A percentile compares a stretch with the other conserved stretches of the same genome.
Conservation (phyloP, 2,888 invertebrate species). For the Monoplex corrugatus region DNA sequence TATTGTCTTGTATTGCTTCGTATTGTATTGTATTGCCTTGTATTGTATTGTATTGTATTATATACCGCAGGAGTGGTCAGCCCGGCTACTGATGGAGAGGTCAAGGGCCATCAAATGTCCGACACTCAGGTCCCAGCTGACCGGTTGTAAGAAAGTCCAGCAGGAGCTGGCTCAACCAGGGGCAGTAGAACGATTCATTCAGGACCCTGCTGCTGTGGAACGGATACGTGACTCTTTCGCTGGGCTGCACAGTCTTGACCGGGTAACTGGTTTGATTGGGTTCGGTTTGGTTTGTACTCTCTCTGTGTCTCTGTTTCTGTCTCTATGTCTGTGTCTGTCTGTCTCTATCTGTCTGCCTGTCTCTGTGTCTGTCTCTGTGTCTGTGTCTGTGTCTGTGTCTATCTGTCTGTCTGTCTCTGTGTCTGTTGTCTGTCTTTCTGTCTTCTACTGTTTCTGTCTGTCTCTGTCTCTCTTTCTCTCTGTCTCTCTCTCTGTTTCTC, state of each 20-base stretch:
- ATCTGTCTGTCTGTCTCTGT: too few species aligned
- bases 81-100: constrained; percentile 91
- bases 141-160: constrained; percentile 97
- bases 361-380: background rate
- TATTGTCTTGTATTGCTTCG: too few species aligned
- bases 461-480: background rate
- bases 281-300: background rate
- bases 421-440: background rate
- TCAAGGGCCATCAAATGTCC: constrained; percentile 97
- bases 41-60: too few species aligned
- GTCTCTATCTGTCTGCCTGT: background rate
- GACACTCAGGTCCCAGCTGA: constrained; percentile 89
- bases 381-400: background rate
- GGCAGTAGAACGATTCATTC: constrained; percentile 69
- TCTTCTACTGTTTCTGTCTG: background rate
- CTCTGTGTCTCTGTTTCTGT: background rate
- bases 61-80: constrained; percentile 93
- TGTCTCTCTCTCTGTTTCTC: too few species aligned
- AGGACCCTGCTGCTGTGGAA: constrained; percentile 82
- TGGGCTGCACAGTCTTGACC: constrained; percentile 93
- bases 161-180: constrained; percentile 89
- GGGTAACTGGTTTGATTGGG: constrained; percentile 73
- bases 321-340: background rate
- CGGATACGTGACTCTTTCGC: constrained; percentile 90
- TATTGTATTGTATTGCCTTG: too few species aligned